A percentile compares a stretch with the other conserved stretches of the same genome.
Conservation (phyloP, 2,888 invertebrate species). For the Mythimna loreyi region DNA sequence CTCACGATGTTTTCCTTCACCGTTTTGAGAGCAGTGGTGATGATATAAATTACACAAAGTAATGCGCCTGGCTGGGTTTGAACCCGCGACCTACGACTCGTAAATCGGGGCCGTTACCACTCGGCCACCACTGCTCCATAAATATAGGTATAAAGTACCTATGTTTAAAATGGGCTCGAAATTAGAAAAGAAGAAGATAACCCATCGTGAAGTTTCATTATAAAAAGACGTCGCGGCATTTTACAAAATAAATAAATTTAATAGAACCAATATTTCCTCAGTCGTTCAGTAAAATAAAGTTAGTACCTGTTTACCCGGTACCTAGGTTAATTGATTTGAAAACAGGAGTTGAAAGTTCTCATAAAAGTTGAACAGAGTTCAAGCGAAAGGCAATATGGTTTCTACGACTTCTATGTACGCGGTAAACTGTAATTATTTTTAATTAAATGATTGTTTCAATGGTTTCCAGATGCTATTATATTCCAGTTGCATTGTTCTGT, state of each 20-base stretch:
- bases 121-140: too few species aligned
- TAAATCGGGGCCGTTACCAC: too few species aligned
- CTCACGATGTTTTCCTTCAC: too few species aligned
- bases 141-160: too few species aligned
- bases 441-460: conserved; percentile 24
- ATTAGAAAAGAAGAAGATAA: too few species aligned
- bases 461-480: conserved; percentile 15
- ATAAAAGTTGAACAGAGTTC: conserved; percentile 24
- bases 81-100: too few species aligned
- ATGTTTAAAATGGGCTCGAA: too few species aligned
- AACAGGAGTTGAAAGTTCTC: conserved; percentile 36
- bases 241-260: background rate
- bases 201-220: background rate
- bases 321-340: conserved; percentile 31
- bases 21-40: too few species aligned
- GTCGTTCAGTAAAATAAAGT: conserved; percentile 6
- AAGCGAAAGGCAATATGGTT: conserved; percentile 12
- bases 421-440: conserved; percentile 33
- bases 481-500: conserved; percentile 33
- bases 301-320: conserved; percentile 4
- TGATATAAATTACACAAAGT: too few species aligned
- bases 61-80: too few species aligned
- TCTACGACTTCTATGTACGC: background rate
- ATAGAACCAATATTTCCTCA: conserved; percentile 14
- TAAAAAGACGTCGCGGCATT: background rate